phyloP scores from a whole-genome alignment of 2,888 invertebrate genomes.

The Pardosa pseudoannulata region DNA sequence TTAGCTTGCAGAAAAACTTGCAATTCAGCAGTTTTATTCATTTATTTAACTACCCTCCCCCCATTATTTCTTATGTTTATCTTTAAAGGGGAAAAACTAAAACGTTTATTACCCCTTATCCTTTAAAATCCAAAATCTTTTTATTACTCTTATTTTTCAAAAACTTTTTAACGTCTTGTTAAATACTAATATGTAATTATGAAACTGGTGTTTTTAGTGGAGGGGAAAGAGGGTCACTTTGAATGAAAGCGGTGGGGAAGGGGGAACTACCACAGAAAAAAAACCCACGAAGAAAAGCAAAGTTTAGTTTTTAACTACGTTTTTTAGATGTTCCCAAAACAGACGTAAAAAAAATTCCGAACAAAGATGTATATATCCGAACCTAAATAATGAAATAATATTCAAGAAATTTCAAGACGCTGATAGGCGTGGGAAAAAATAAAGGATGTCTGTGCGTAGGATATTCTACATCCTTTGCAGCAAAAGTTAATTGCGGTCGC shows the following conservation, averaged over 20 bases:
- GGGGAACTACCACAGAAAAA: background rate
- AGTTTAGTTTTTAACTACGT: background rate
- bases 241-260: no score
- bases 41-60: background rate
- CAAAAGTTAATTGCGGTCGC: slow-evolving; percentile 63
- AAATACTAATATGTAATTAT: slow-evolving; percentile 60
- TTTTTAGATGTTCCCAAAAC: background rate
- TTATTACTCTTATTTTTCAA: no score
- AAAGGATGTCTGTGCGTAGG: background rate
- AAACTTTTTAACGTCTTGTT: slow-evolving; percentile 39
- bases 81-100: no score
- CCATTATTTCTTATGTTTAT: background rate
- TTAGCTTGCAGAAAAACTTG: background rate
- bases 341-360: no score
- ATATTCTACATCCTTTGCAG: slow-evolving; percentile 23
- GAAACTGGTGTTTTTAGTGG: background rate
- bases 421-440: background rate
- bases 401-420: background rate
- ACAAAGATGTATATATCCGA: background rate
- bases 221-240: no score
- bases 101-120: background rate
- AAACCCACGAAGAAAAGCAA: no score
- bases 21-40: background rate
- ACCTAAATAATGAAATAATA: slow-evolving; percentile 16
- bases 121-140: slow-evolving; percentile 15